Evolutionary conservation across 2,888 invertebrate genomes (phyloP).

Genomic region (Euspilapteryx auroguttella): DNA sequence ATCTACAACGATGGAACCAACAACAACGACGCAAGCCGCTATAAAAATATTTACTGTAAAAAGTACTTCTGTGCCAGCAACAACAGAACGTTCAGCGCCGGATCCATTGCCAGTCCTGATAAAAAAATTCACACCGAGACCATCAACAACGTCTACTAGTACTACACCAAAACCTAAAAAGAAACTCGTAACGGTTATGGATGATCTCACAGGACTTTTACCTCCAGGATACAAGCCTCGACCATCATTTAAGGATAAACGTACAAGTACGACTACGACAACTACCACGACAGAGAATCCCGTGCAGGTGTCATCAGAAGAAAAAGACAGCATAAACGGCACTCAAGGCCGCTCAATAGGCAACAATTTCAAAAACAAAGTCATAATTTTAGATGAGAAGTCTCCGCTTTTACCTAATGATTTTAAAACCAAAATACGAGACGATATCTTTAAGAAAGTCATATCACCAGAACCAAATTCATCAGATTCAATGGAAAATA

Average conservation of each 20-base stretch:
- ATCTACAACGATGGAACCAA: constrained; percentile 27
- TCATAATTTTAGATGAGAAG: constrained; percentile 56
- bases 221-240: constrained; percentile 66
- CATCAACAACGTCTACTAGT: constrained; percentile 21
- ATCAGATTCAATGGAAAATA: constrained; percentile 19
- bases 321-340: constrained; percentile 25
- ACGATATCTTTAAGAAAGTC: constrained; percentile 41
- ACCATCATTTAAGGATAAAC: constrained; percentile 53
- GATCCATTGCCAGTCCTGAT: constrained; percentile 65
- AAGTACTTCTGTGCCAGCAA: constrained; percentile 43
- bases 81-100: constrained; percentile 57
- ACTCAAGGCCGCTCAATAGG: constrained; percentile 55
- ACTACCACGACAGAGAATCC: constrained; percentile 10
- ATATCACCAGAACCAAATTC: constrained; percentile 64
- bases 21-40: constrained; percentile 24
- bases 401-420: constrained; percentile 54
- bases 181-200: constrained; percentile 56
- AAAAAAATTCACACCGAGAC: constrained; percentile 65
- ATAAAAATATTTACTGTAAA: constrained; percentile 54
- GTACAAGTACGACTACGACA: constrained; percentile 30
- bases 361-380: constrained; percentile 60
- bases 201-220: constrained; percentile 62
- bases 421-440: constrained; percentile 39
- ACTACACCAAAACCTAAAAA: constrained; percentile 46
- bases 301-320: constrained; percentile 10